Evolutionary conservation across 2,888 invertebrate genomes (phyloP), one percentile per base, ranked within the genome.

Genomic region (Drosophila incognita): DNA sequence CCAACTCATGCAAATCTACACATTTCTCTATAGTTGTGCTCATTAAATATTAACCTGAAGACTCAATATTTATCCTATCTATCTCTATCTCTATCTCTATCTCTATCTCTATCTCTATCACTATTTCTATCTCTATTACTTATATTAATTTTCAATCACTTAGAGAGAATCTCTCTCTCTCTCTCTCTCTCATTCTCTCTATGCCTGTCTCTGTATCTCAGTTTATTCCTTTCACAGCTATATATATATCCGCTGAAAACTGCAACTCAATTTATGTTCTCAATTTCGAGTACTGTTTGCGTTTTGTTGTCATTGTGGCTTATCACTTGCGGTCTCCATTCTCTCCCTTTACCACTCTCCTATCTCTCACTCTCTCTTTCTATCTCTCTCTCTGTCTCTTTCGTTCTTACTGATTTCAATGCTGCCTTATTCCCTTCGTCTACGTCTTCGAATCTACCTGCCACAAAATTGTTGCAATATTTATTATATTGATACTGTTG

Each of bases 401-500:
- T 11, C 24, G n/a, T 29, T 38, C 48, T 27, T 5, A 11, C 8
- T n/a, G 10, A 51, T n/a, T n/a, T 0, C 27, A 48, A 13, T 8
- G n/a, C 21, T 29, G 54, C 18, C 36, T n/a, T n/a, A 35, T 42
- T 63, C 54, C 53, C 42, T 40, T 48, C 13, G 52, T 21, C 18
- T 61, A 38, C 27, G 33, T 33, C 36, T 52, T 33, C 24, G 24
- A 24, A 24, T 24, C 61, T 67, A 54, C 48, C 58, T 58, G 54
- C 48, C 51, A 54, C 56, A 42, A 54, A 51, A 51, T 38, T 68
- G 65, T 63, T 56, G 60, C 57, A 56, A 51, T 61, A 78, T 78
- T 64, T 53, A 71, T 63, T 57, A 57, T 57, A 2, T 24, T 38
- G 49, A 21, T 62, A 33, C 33, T 60, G 61, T 58, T 57, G 58